These are phyloP conservation scores for Adrianichthys oophorus DNA, from an alignment of 2,797 vertebrate species.

Conservation along the genomic window DNA sequence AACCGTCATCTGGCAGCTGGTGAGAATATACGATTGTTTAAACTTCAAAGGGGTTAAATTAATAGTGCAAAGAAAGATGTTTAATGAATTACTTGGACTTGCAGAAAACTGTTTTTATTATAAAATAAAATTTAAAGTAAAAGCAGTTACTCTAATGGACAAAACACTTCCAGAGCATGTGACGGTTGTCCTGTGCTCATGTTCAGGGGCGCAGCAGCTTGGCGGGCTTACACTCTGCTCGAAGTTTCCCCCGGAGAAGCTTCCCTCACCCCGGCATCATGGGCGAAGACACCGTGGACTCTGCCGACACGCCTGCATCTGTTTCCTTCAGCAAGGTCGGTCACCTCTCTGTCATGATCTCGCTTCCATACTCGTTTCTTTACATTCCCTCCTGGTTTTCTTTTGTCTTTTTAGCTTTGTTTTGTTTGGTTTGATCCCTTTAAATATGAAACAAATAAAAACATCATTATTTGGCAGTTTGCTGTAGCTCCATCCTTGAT, in stretches of 20 bases:
- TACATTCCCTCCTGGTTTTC: neutral
- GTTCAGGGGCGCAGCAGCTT: conserved; percentile 85
- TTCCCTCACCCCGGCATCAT: conserved; percentile 88
- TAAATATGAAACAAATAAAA: too few relatives aligned
- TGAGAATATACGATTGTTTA: too few relatives aligned
- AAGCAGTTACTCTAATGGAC: neutral
- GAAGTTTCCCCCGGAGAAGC: conserved; percentile 81
- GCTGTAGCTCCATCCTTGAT: too few relatives aligned
- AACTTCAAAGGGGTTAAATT: too few relatives aligned
- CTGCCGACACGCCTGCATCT: conserved; percentile 82
- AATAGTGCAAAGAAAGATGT: too few relatives aligned
- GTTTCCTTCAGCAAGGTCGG: conserved; percentile 97
- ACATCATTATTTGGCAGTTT: too few relatives aligned
- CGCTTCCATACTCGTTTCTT: neutral
- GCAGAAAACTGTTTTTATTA: too few relatives aligned
- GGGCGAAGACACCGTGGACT: conserved; percentile 89
- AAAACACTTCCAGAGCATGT: neutral
- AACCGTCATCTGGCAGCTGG: too few relatives aligned
- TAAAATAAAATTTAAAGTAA: too few relatives aligned
- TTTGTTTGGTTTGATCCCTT: neutral
- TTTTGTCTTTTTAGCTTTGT: neutral
- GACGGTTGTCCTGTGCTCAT: conserved; percentile 1
- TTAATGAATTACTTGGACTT: too few relatives aligned
- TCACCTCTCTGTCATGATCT: fast-evolving
- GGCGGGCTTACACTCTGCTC: conserved; percentile 74